Evolutionary conservation across 2,888 invertebrate genomes (phyloP).

Genomic region (Biston stratarius): DNA sequence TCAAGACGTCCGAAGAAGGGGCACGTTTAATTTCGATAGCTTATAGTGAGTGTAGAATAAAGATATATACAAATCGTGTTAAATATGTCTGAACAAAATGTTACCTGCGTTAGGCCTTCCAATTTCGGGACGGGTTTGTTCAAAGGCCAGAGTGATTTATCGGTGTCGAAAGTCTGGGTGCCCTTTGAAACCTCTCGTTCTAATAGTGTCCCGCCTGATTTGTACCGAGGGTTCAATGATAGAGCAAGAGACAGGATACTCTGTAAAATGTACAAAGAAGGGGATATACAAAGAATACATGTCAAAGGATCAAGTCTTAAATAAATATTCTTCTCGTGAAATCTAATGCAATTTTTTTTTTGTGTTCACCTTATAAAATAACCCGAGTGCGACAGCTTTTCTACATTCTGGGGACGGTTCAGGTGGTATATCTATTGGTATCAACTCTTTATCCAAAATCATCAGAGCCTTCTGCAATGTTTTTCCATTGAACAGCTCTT

Average conservation of each 20-base stretch:
- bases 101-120: constrained; percentile 87
- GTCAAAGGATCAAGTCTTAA: neutral
- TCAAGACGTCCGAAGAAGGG: no score
- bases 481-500: constrained; percentile 70
- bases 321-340: neutral
- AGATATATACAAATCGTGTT: no score
- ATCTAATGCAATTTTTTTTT: no score
- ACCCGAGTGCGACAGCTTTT: constrained; percentile 89
- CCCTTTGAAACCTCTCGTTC: constrained; percentile 89
- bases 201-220: constrained; percentile 84
- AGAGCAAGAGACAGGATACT: constrained; percentile 84
- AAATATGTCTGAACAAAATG: no score
- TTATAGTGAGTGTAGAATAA: no score
- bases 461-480: constrained; percentile 81
- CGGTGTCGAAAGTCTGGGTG: constrained; percentile 90
- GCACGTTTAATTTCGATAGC: no score
- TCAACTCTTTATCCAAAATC: constrained; percentile 86
- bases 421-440: constrained; percentile 88
- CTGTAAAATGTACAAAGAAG: no score
- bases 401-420: constrained; percentile 90
- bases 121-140: constrained; percentile 91
- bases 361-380: constrained; percentile 95
- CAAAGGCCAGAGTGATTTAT: constrained; percentile 90
- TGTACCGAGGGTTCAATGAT: constrained; percentile 71
- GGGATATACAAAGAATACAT: neutral